These are phyloP conservation scores for Diogma glabrata DNA, from an alignment of 2,888 invertebrate species.

Conservation along the genomic window DNA sequence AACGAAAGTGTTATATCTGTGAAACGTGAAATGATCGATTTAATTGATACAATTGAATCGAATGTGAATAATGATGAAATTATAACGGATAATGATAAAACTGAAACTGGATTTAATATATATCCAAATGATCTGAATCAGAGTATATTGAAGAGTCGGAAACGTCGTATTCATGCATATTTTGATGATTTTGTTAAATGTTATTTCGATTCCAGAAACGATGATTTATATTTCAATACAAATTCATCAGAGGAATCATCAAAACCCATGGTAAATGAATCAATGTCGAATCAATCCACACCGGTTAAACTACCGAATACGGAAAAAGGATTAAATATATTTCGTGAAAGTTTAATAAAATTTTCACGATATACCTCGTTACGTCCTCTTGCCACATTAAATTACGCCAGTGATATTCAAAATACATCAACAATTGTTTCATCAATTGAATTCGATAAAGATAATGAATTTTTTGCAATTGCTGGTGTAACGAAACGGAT, in stretches of 20 bases:
- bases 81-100: slow-evolving; percentile 3
- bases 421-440: slow-evolving; percentile 78
- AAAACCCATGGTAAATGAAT: slow-evolving; percentile 22
- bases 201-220: slow-evolving; percentile 67
- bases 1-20: slow-evolving; percentile 40
- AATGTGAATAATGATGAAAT: slow-evolving; percentile 31
- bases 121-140: slow-evolving; percentile 9
- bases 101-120: slow-evolving; percentile 13
- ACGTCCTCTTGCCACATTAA: slow-evolving; percentile 71
- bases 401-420: slow-evolving; percentile 81
- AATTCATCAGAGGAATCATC: slow-evolving; percentile 24
- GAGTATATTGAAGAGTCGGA: slow-evolving; percentile 51
- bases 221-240: slow-evolving; percentile 50
- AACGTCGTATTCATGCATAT: slow-evolving; percentile 69
- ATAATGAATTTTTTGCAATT: slow-evolving; percentile 90
- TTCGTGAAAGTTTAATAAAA: slow-evolving; percentile 74
- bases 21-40: slow-evolving; percentile 43
- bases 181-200: slow-evolving; percentile 83
- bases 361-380: slow-evolving; percentile 71
- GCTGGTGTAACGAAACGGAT: slow-evolving; percentile 92
- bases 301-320: background rate
- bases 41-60: slow-evolving; percentile 44
- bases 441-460: slow-evolving; percentile 92
- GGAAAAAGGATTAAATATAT: slow-evolving; percentile 51
- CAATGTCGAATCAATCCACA: background rate